Conservation (phyloP, 2,113 vertebrate genomes). For the Baryphthengus martii region DNA sequence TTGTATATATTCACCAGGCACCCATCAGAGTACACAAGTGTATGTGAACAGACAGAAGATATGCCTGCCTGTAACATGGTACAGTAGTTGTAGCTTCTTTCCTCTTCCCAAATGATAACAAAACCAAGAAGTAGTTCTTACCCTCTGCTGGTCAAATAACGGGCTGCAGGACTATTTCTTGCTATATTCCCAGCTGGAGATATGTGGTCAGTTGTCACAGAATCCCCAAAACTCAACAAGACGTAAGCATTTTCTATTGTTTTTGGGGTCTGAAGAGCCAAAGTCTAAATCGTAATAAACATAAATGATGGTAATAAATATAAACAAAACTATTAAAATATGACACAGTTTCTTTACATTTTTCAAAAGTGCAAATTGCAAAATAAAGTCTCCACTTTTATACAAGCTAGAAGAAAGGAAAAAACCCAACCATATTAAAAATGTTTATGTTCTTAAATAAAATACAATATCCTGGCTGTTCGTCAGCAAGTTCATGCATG, state of each 20-base stretch:
- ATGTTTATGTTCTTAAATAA: not conserved
- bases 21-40: accelerated
- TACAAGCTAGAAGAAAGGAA: not conserved
- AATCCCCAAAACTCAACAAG: conserved; percentile 92
- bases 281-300: conserved; percentile 75
- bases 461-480: not conserved
- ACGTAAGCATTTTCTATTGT: conserved; percentile 87
- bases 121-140: conserved; percentile 55
- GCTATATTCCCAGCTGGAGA: conserved; percentile 98
- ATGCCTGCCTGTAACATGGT: not conserved
- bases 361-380: not conserved
- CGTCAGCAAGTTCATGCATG: not conserved
- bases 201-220: conserved; percentile 97
- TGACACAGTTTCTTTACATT: not conserved
- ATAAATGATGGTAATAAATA: not conserved
- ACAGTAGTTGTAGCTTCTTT: not conserved
- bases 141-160: conserved; percentile 87
- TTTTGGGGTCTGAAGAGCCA: conserved; percentile 75
- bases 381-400: not conserved
- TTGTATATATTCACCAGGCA: not conserved
- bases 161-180: conserved; percentile 90
- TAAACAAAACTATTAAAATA: not conserved
- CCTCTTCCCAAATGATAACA: not conserved
- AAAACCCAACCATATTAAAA: not conserved
- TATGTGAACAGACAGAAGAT: not conserved